These are phyloP conservation scores for Pogonocichla stellata DNA, from an alignment of 2,113 vertebrate genomes.

Conservation along the genomic window DNA sequence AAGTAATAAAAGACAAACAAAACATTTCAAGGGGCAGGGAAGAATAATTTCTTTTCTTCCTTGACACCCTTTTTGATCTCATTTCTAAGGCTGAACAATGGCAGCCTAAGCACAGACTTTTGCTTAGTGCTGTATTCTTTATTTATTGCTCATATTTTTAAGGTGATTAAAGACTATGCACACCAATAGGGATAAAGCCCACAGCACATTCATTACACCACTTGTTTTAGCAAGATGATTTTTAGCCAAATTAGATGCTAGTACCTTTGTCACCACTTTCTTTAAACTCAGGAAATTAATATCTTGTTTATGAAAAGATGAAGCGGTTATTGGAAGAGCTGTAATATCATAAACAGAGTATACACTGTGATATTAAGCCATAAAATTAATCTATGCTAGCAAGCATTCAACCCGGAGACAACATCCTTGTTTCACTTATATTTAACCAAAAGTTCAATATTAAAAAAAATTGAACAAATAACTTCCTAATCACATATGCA, in stretches of 20 bases:
- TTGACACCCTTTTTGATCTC: not conserved
- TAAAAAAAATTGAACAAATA: not conserved
- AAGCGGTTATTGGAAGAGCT: slow-evolving; percentile 1
- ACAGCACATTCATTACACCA: not conserved
- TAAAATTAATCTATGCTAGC: slow-evolving; percentile 20
- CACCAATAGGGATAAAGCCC: not conserved
- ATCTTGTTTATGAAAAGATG: slow-evolving; percentile 19
- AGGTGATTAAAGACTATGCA: not conserved
- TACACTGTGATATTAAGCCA: not conserved
- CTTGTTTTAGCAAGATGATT: not conserved
- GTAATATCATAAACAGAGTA: not conserved
- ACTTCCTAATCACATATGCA: fast-evolving
- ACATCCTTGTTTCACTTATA: not conserved
- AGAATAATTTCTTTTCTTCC: not conserved
- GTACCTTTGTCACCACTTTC: not conserved
- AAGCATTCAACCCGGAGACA: not conserved
- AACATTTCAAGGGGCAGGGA: not conserved
- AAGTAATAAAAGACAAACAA: not conserved
- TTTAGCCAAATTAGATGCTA: slow-evolving; percentile 21
- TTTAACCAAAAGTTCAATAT: not conserved
- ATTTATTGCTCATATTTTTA: not conserved
- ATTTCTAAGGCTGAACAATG: not conserved
- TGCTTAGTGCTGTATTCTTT: not conserved
- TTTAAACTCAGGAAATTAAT: slow-evolving; percentile 16
- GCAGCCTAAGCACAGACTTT: not conserved